Conservation (phyloP, 1,140 invertebrate species). For the Orussus abietinus region DNA sequence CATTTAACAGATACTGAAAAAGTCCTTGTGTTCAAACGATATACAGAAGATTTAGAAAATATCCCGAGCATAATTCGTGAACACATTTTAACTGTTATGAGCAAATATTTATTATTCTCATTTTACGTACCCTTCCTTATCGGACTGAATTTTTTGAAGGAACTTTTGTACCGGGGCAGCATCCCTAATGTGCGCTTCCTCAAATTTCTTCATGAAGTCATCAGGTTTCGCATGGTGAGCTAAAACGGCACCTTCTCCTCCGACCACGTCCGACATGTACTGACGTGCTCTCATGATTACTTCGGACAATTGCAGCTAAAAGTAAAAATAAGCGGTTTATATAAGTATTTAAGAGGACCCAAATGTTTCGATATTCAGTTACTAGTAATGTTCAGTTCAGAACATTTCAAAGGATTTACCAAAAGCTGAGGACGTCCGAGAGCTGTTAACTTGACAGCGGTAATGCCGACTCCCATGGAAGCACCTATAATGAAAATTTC, state of each 20-base stretch:
- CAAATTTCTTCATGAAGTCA: slow-evolving; percentile 83
- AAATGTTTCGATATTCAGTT: too few relatives aligned
- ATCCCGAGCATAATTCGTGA: too few relatives aligned
- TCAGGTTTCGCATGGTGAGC: slow-evolving; percentile 80
- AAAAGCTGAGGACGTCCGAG: slow-evolving; percentile 93
- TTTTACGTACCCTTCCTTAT: slow-evolving; percentile 76
- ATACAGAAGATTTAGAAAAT: too few relatives aligned
- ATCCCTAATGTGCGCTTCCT: slow-evolving; percentile 68
- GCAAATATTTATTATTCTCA: too few relatives aligned
- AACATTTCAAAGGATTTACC: slow-evolving; percentile 58
- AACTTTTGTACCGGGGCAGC: slow-evolving; percentile 81
- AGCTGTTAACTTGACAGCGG: slow-evolving; percentile 96
- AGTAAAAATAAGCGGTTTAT: slow-evolving; percentile 24
- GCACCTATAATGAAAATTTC: slow-evolving; percentile 63
- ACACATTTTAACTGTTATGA: too few relatives aligned
- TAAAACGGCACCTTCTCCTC: slow-evolving; percentile 74
- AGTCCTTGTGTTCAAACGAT: neutral
- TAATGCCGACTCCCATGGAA: slow-evolving; percentile 92
- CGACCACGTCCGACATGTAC: slow-evolving; percentile 88
- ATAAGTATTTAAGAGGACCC: too few relatives aligned
- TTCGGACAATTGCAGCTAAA: slow-evolving; percentile 93
- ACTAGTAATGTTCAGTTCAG: too few relatives aligned
- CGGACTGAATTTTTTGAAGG: slow-evolving; percentile 85
- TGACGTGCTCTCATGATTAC: slow-evolving; percentile 91
- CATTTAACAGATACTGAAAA: neutral